phyloP scores from a whole-genome alignment of 2,113 vertebrate genomes.

The Dinomys branickii region DNA sequence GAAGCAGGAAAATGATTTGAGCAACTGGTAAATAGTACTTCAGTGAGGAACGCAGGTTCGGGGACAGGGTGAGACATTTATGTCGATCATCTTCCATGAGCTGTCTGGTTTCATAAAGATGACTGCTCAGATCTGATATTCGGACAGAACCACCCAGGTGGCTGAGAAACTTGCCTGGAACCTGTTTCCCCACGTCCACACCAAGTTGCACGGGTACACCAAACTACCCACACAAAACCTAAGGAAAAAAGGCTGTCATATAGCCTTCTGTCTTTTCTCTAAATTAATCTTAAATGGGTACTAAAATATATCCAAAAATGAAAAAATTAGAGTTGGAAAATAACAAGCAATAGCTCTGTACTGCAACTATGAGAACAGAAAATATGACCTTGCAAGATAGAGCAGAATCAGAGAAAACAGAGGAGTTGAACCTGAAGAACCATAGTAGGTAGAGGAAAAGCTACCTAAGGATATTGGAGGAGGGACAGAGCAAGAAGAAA shows the following conservation, averaged over 20 bases:
- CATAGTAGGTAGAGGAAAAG: neutral
- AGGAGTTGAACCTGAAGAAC: neutral
- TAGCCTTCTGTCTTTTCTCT: neutral
- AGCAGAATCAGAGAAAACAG: neutral
- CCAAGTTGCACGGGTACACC: no score
- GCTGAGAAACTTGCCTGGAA: no score
- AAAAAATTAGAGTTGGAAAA: neutral
- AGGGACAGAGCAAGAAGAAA: neutral
- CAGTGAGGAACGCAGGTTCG: neutral
- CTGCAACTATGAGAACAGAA: neutral
- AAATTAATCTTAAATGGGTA: neutral
- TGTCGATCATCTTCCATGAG: neutral
- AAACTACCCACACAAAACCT: neutral
- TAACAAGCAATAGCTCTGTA: neutral
- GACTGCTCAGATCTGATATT: neutral
- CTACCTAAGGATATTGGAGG: neutral
- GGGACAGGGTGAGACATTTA: neutral
- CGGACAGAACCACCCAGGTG: neutral
- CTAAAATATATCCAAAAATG: neutral
- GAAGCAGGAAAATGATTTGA: neutral
- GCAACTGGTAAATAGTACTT: neutral
- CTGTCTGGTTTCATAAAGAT: neutral
- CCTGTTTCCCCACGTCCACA: neutral
- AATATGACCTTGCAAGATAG: neutral
- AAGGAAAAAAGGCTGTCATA: neutral